Percentiles rank a stretch among this genome's conserved stretches.
Evolutionary conservation across 2,888 invertebrate genomes (phyloP).

Genomic region (Trichacis sp.): DNA sequence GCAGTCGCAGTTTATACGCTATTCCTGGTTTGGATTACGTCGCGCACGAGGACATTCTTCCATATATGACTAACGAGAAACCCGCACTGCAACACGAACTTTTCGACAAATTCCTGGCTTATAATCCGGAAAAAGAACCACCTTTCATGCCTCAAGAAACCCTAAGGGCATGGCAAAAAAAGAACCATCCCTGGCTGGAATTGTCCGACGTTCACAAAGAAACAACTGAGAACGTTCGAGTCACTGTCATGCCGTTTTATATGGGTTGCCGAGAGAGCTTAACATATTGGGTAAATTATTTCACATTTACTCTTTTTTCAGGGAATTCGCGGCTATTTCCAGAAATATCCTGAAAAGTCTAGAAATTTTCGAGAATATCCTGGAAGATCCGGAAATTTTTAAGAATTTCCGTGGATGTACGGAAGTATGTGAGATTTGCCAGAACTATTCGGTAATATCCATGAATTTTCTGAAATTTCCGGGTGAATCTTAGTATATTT

Average conservation of each 20-base stretch:
- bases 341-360: too few species aligned
- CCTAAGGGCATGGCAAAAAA: conserved; percentile 94
- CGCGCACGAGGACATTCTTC: conserved; percentile 96
- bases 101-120: conserved; percentile 93
- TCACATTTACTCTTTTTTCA: too few species aligned
- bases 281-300: conserved; percentile 94
- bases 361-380: too few species aligned
- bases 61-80: conserved; percentile 89
- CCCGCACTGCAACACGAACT: conserved; percentile 94
- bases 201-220: conserved; percentile 97
- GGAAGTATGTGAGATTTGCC: too few species aligned
- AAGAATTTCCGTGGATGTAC: too few species aligned
- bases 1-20: conserved; percentile 93
- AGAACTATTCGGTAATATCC: too few species aligned
- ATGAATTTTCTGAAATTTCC: too few species aligned
- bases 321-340: too few species aligned
- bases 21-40: conserved; percentile 98
- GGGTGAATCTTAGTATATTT: too few species aligned
- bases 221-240: conserved; percentile 94
- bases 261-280: conserved; percentile 95
- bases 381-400: too few species aligned
- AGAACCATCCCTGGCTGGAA: conserved; percentile 97
- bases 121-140: conserved; percentile 86
- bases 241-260: conserved; percentile 98
- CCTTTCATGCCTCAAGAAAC: conserved; percentile 91